These are phyloP conservation scores for Choristoneura rosaceana DNA, from an alignment of 2,888 invertebrate genomes.

Conservation along the genomic window DNA sequence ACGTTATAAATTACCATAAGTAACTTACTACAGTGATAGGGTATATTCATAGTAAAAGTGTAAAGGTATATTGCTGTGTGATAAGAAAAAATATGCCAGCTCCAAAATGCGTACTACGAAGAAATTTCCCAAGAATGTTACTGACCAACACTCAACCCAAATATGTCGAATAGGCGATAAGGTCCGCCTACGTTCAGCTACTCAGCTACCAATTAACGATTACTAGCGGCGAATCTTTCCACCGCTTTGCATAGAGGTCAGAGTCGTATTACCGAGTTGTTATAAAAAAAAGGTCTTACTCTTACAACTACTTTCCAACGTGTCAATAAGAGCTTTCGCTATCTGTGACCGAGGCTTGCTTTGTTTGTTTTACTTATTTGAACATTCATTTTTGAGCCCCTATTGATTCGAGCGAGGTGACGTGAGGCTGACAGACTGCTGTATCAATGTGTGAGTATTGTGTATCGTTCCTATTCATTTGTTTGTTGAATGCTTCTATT, in stretches of 20 bases:
- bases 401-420: conserved; percentile 52
- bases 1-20: not conserved
- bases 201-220: conserved; percentile 42
- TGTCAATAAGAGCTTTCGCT: conserved; percentile 84
- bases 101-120: conserved; percentile 41
- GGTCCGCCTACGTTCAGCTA: conserved; percentile 65
- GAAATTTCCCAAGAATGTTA: conserved; percentile 57
- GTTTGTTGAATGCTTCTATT: conserved; percentile 1
- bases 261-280: conserved; percentile 46
- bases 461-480: conserved; percentile 10
- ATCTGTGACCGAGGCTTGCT: conserved; percentile 75
- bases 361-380: conserved; percentile 77
- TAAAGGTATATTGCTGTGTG: not conserved
- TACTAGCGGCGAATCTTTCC: conserved; percentile 48
- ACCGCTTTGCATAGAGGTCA: conserved; percentile 51
- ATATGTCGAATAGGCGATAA: conserved; percentile 72
- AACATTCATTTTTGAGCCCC: conserved; percentile 66
- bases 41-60: too few relatives aligned
- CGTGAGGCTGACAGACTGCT: conserved; percentile 51
- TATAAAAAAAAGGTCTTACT: conserved; percentile 47
- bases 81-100: not conserved
- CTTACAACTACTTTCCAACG: conserved; percentile 75
- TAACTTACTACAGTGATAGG: not conserved
- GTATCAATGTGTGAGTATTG: conserved; percentile 44
- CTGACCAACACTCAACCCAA: conserved; percentile 70